Percentiles rank a stretch among this genome's conserved stretches.
phyloP scores from a whole-genome alignment of 2,113 vertebrate species.

The Phylloscopus trochilus region DNA sequence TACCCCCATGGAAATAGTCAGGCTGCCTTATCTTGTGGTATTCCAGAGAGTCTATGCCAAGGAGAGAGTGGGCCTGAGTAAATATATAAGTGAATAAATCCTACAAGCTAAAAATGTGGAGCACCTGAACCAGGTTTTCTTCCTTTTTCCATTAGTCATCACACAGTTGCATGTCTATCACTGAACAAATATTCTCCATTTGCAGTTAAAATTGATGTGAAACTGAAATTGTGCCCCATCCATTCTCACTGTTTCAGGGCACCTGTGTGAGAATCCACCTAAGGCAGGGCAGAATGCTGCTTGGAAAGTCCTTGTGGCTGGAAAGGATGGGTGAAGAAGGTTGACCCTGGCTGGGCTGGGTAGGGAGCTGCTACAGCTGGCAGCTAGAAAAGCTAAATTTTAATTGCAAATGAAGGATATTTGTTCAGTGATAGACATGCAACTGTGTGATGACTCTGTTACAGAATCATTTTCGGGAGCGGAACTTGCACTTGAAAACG shows the following conservation, averaged over 20 bases:
- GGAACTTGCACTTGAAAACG: conserved; percentile 10
- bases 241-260: neutral
- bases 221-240: neutral
- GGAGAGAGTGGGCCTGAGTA: neutral
- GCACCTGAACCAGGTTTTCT: neutral
- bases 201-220: neutral
- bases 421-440: neutral
- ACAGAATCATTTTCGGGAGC: neutral
- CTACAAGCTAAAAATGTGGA: neutral
- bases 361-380: neutral
- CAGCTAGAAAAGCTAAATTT: conserved; percentile 8
- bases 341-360: neutral
- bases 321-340: neutral
- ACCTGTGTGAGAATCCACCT: neutral
- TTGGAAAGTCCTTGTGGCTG: neutral
- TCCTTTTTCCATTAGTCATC: neutral
- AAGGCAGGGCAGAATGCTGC: neutral
- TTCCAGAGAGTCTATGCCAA: neutral
- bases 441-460: neutral
- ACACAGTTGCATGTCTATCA: neutral
- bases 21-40: neutral
- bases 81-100: neutral
- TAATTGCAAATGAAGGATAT: neutral
- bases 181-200: neutral
- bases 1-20: neutral